Base-by-base conservation (phyloP, 1,140 invertebrate genomes). In the Euborellia annulipes region DNA sequence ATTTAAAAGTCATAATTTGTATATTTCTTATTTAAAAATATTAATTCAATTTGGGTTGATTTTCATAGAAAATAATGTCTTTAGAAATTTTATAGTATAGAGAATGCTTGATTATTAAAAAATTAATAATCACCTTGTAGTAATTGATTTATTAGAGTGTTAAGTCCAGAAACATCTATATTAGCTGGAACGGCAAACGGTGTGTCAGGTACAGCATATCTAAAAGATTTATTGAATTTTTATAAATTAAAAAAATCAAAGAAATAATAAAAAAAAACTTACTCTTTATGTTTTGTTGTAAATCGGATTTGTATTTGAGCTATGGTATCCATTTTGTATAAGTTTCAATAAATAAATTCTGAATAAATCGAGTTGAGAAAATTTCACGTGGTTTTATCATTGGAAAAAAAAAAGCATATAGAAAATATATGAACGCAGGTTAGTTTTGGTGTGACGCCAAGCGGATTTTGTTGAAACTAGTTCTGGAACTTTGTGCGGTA, bases 121-220 rank as follows among this genome's bases (percentile, higher is more conserved):
- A 46, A 62, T 58, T 20, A 41, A 50, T n/a, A n/a, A 43, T 58
- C 71, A 70, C 82, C 79, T 62, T 73, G 75, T 22, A 92, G 56
- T 44, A 93, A 56, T 44, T 79, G 73, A 68, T 92, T 90, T 4
- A 94, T 62, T 18, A 93, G 66, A 42, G 69, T 73, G 61, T 88
- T 91, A 3, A 94, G 64, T 43, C 84, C 80, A 40, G 69, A 63
- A 6, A 69, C 59, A 37, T 73, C 68, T 8, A 87, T 72, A 43
- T 70, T 73, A 32, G 73, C 70, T 38, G 83, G 77, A 13, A 93
- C 78, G 7, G 85, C 80, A 57, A 85, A 79, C 0, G 86, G 83
- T 52, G 73, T 74, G 65, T 91, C 83, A 11, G 88, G 78, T 37
- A 93, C 76, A 8, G 87, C 81, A 75, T 81, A 90, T 50, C 88